phyloP scores from a whole-genome alignment of 1,140 invertebrate genomes.

The Lasioglossum albipes region DNA sequence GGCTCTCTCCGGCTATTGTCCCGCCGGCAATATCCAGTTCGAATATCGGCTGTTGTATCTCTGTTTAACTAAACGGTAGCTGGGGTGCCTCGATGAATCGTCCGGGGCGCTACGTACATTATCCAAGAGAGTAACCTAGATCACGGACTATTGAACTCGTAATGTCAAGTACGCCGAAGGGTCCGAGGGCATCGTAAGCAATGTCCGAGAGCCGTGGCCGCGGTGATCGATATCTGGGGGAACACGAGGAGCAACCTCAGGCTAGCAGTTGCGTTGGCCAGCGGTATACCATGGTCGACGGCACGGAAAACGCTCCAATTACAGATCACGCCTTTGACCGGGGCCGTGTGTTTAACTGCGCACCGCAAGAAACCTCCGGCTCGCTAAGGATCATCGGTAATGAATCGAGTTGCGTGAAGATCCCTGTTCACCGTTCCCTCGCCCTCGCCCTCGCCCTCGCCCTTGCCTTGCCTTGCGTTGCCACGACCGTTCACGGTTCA shows the following conservation, averaged over 20 bases:
- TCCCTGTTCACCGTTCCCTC: not conserved
- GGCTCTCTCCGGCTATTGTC: not conserved
- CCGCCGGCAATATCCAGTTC: constrained; percentile 8
- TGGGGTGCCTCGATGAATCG: constrained; percentile 21
- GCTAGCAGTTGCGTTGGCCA: constrained; percentile 29
- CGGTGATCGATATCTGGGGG: constrained; percentile 57
- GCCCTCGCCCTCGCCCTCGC: not conserved
- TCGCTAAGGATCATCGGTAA: constrained; percentile 46
- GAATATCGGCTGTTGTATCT: constrained; percentile 12
- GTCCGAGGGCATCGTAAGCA: constrained; percentile 50
- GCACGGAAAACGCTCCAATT: constrained; percentile 62
- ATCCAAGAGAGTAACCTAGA: constrained; percentile 37
- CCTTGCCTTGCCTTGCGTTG: not conserved
- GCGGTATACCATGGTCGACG: constrained; percentile 48
- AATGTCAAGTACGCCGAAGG: constrained; percentile 52
- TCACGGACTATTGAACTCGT: constrained; percentile 53
- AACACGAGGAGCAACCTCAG: constrained; percentile 35
- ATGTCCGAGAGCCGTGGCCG: constrained; percentile 18
- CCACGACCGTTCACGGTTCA: not conserved
- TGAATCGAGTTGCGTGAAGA: constrained; percentile 6
- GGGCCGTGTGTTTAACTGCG: constrained; percentile 48
- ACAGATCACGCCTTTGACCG: constrained; percentile 61
- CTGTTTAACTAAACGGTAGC: constrained; percentile 23
- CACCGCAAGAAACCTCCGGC: constrained; percentile 20
- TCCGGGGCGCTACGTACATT: constrained; percentile 17